phyloP scores from a whole-genome alignment of 2,113 vertebrate genomes.

The Myiagra hebetior region DNA sequence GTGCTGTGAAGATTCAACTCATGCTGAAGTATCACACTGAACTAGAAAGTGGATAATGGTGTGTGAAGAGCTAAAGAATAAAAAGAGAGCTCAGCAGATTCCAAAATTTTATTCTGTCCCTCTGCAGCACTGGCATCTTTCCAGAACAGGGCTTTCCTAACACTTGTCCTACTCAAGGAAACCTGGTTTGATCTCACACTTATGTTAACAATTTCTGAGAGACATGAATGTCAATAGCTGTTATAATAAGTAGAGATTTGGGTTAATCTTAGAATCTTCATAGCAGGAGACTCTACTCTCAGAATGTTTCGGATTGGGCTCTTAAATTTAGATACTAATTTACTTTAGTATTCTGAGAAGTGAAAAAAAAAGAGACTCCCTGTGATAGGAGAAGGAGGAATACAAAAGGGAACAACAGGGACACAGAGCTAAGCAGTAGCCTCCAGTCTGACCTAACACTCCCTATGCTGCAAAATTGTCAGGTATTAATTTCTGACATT shows the following conservation, averaged over 20 bases:
- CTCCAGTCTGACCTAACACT: not conserved
- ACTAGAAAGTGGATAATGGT: not conserved
- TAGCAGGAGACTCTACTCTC: not conserved
- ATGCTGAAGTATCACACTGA: not conserved
- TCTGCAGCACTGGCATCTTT: not conserved
- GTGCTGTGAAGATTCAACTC: not conserved
- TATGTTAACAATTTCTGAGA: not conserved
- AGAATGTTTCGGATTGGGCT: not conserved
- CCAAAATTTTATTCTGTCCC: not conserved
- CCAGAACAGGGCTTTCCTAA: not conserved
- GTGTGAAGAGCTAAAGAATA: not conserved
- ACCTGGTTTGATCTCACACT: not conserved
- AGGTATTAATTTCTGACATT: not conserved
- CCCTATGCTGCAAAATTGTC: not conserved
- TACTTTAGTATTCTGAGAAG: not conserved
- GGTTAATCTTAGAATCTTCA: not conserved
- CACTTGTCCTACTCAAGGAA: not conserved
- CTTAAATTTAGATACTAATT: not conserved
- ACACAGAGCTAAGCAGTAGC: not conserved
- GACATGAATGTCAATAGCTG: not conserved
- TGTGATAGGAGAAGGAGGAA: not conserved
- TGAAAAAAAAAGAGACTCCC: not conserved
- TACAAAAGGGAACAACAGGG: not conserved
- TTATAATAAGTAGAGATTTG: not conserved
- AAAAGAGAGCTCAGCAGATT: not conserved